Percentiles rank a stretch among this genome's conserved stretches.
Conservation (phyloP, 2,797 vertebrate genomes). For the Leptodactylus fallax region DNA sequence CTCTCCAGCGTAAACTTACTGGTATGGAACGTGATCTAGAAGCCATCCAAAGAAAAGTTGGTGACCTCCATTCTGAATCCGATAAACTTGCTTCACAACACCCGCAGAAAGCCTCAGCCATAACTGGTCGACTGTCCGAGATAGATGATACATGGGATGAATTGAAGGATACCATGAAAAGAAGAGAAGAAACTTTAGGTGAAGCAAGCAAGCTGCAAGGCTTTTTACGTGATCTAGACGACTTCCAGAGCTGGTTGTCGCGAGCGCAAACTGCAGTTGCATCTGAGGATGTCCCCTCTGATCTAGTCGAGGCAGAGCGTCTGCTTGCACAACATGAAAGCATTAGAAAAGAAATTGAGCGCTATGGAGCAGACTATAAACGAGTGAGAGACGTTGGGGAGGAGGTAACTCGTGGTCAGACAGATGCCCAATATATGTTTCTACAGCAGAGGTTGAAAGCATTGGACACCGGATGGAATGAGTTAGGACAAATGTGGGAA, state of each 20-base stretch:
- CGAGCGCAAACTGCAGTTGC: slow-evolving; percentile 90
- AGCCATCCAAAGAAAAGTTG: slow-evolving; percentile 90
- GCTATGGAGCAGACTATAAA: slow-evolving; percentile 89
- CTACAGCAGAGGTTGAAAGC: slow-evolving; percentile 90
- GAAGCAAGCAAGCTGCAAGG: slow-evolving; percentile 92
- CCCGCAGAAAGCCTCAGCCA: slow-evolving; percentile 82
- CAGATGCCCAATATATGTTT: slow-evolving; percentile 89
- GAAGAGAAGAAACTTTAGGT: slow-evolving; percentile 88
- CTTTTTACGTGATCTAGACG: slow-evolving; percentile 91
- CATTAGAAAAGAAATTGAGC: slow-evolving; percentile 91
- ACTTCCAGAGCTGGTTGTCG: slow-evolving; percentile 93
- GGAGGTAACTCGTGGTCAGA: slow-evolving; percentile 90
- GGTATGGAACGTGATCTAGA: slow-evolving; percentile 93
- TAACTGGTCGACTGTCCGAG: slow-evolving; percentile 76
- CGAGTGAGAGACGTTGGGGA: slow-evolving; percentile 86
- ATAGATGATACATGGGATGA: slow-evolving; percentile 91
- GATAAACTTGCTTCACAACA: slow-evolving; percentile 82
- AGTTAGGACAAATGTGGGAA: slow-evolving; percentile 94
- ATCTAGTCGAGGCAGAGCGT: slow-evolving; percentile 85
- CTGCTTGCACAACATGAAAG: slow-evolving; percentile 87
- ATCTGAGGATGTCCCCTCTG: slow-evolving; percentile 90
- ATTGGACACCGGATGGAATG: slow-evolving; percentile 91
- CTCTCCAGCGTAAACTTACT: slow-evolving; percentile 91
- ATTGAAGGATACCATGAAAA: slow-evolving; percentile 85
- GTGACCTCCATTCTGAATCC: slow-evolving; percentile 82